These are phyloP conservation scores for Latheticus oryzae DNA, from an alignment of 2,888 invertebrate species.

Conservation along the genomic window DNA sequence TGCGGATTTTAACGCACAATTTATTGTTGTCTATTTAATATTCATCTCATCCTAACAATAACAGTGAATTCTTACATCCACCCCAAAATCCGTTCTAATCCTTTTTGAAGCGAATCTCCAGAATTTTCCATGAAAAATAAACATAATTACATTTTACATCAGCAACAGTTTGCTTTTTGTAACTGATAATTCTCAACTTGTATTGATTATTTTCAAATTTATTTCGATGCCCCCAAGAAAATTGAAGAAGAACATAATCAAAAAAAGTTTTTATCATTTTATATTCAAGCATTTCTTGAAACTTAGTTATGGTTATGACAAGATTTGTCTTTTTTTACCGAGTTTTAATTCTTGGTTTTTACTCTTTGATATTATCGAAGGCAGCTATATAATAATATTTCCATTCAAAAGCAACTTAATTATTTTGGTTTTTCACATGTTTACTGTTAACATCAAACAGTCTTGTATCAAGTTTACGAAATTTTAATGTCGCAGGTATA, in stretches of 20 bases:
- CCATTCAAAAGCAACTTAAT: slow-evolving; percentile 16
- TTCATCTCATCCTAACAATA: slow-evolving; percentile 35
- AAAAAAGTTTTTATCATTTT: slow-evolving; percentile 32
- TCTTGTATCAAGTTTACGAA: slow-evolving; percentile 5
- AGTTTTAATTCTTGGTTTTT: slow-evolving; percentile 33
- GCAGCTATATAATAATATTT: slow-evolving; percentile 8
- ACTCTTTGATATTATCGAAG: slow-evolving; percentile 12
- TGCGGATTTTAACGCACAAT: slow-evolving; percentile 38
- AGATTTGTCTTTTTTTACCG: slow-evolving; percentile 30
- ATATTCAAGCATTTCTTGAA: slow-evolving; percentile 20
- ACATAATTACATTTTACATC: slow-evolving; percentile 20
- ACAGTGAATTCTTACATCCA: slow-evolving; percentile 9
- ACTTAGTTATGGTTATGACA: slow-evolving; percentile 37
- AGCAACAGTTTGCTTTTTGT: slow-evolving; percentile 27
- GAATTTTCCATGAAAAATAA: slow-evolving; percentile 30
- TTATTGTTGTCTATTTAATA: slow-evolving; percentile 39
- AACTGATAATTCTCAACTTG: too few relatives aligned
- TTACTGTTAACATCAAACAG: slow-evolving; percentile 3
- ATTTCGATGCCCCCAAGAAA: too few relatives aligned
- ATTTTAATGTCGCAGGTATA: too few relatives aligned
- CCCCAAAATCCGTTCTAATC: slow-evolving; percentile 20
- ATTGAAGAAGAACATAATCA: too few relatives aligned
- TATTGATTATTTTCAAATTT: slow-evolving; percentile 27
- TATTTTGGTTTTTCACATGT: slow-evolving; percentile 8
- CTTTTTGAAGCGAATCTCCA: slow-evolving; percentile 4